Conservation (phyloP, 2,797 vertebrate genomes). For the Myioborus melanocephalus region DNA sequence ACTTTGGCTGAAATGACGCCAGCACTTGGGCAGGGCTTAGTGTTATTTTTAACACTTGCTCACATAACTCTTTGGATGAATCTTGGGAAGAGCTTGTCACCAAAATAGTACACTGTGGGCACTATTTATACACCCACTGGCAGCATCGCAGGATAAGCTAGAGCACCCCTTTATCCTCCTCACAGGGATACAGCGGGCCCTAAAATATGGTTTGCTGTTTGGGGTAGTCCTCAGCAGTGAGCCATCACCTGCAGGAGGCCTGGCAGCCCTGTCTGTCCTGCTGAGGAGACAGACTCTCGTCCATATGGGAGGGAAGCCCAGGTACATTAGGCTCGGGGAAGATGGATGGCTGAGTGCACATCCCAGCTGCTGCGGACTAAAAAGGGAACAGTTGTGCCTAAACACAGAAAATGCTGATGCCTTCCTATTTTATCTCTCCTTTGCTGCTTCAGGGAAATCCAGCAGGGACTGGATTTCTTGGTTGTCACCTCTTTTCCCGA, state of each 20-base stretch:
- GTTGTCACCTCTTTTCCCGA: not conserved
- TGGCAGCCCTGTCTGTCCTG: not conserved
- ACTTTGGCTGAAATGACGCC: not conserved
- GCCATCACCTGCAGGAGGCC: not conserved
- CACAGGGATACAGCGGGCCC: accelerated
- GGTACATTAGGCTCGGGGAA: not conserved
- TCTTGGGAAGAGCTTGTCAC: slow-evolving; percentile 50
- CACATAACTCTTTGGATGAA: slow-evolving; percentile 63
- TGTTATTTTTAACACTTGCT: slow-evolving; percentile 63
- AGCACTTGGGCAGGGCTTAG: slow-evolving; percentile 43
- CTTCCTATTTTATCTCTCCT: not conserved
- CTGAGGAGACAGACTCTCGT: not conserved
- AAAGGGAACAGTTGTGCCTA: not conserved
- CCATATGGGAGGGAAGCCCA: not conserved
- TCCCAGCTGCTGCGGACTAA: not conserved
- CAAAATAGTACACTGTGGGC: slow-evolving; percentile 58
- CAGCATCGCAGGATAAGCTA: not conserved
- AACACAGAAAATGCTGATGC: not conserved
- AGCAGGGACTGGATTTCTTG: not conserved
- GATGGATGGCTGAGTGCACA: not conserved
- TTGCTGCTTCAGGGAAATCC: not conserved
- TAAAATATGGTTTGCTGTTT: not conserved
- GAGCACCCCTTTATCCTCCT: not conserved
- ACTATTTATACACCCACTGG: slow-evolving; percentile 58
- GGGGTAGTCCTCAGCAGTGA: not conserved